These are phyloP conservation scores for Scyliorhinus canicula DNA, from an alignment of 2,797 vertebrate species.

Conservation along the genomic window DNA sequence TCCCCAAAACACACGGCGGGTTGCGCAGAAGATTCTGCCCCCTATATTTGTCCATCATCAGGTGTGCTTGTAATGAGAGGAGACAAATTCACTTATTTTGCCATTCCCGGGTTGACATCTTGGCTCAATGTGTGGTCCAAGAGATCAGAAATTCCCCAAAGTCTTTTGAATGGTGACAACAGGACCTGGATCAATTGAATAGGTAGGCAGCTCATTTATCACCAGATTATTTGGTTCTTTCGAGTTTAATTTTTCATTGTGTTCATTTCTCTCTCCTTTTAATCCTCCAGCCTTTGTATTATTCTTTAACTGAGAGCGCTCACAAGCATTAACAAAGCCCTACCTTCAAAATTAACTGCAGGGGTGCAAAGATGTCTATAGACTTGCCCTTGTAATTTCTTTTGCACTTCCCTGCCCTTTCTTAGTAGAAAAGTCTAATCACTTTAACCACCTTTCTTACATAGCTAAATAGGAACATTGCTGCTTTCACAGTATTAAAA, in stretches of 20 bases:
- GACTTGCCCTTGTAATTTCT: not conserved
- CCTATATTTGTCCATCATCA: not conserved
- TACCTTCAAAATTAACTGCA: not conserved
- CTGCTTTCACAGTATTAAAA: not conserved
- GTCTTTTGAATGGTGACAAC: not conserved
- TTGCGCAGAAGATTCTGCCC: too few relatives aligned
- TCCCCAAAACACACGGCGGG: too few relatives aligned
- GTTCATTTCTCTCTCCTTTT: not conserved
- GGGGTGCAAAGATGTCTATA: not conserved
- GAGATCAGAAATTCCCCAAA: not conserved
- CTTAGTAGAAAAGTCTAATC: not conserved
- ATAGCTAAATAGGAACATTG: not conserved
- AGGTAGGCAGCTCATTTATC: not conserved
- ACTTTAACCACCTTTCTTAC: not conserved
- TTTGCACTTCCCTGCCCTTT: not conserved
- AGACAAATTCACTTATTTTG: not conserved
- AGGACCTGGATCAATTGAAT: not conserved
- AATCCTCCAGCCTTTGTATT: not conserved
- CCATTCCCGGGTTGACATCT: not conserved
- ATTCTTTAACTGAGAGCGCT: not conserved
- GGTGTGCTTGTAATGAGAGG: not conserved
- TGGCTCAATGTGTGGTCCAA: not conserved
- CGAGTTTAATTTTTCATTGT: not conserved
- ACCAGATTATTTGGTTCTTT: not conserved
- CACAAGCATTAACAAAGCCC: not conserved